These are phyloP conservation scores for Catostylus mosaicus DNA, from an alignment of 30 jellyfish, hydroid and myxozoan genomes.

Conservation along the genomic window DNA sequence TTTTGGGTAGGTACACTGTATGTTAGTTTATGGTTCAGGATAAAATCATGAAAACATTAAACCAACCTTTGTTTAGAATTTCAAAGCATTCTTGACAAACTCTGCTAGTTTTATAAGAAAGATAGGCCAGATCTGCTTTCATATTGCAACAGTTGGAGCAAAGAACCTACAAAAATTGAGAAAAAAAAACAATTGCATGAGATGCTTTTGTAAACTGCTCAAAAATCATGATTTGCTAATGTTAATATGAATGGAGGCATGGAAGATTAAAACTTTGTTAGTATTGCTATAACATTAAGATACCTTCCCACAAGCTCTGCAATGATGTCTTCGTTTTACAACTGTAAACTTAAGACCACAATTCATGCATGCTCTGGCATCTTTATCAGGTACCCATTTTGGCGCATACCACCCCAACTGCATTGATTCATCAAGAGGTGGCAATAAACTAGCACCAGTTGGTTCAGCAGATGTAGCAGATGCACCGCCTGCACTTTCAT, in stretches of 20 bases:
- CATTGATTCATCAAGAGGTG: slow-evolving; percentile 32
- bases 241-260: no score
- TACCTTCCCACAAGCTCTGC: slow-evolving; percentile 99
- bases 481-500: slow-evolving; percentile 9
- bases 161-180: slow-evolving; percentile 75
- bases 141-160: slow-evolving; percentile 92
- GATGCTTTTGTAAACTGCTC: no score
- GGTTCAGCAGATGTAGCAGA: slow-evolving; percentile 22
- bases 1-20: no score
- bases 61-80: slow-evolving; percentile 68
- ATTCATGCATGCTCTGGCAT: slow-evolving; percentile 82
- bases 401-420: slow-evolving; percentile 95
- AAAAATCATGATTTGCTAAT: no score
- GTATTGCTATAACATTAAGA: not conserved
- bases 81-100: slow-evolving; percentile 93
- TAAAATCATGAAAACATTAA: no score
- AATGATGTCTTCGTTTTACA: slow-evolving; percentile 94
- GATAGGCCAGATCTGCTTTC: slow-evolving; percentile 79
- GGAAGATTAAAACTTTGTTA: no score
- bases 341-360: slow-evolving; percentile 86
- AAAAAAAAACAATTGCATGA: not conserved
- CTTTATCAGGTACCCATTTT: slow-evolving; percentile 95
- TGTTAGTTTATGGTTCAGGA: no score
- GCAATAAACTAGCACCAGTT: slow-evolving; percentile 18
- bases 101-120: slow-evolving; percentile 84